Conservation (phyloP, 2,113 vertebrate genomes). For the Scytalopus superciliaris region DNA sequence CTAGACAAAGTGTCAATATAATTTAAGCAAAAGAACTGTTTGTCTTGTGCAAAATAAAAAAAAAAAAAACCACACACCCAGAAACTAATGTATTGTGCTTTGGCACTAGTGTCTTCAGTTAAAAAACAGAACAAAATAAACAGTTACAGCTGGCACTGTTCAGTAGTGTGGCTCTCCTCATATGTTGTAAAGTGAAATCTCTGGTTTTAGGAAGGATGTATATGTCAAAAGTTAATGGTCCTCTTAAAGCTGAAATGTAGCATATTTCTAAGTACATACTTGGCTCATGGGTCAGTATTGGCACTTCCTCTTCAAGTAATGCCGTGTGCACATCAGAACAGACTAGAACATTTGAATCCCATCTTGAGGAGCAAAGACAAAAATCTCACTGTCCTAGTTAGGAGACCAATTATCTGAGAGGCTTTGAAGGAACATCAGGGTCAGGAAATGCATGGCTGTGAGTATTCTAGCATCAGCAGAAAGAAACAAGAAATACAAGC, state of each 20-base stretch:
- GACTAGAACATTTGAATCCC: background rate
- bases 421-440: background rate
- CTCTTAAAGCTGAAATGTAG: background rate
- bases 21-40: background rate
- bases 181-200: background rate
- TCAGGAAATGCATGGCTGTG: background rate
- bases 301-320: background rate
- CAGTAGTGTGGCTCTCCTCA: background rate
- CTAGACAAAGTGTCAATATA: background rate
- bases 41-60: background rate
- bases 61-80: background rate
- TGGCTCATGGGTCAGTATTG: background rate
- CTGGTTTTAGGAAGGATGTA: background rate
- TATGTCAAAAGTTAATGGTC: background rate
- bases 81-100: background rate
- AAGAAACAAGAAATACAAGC: background rate
- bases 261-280: background rate
- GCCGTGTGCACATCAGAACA: background rate
- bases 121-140: background rate
- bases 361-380: background rate
- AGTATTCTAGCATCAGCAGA: background rate
- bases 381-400: background rate
- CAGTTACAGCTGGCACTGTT: background rate
- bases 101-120: background rate
- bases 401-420: background rate